Conservation (phyloP, 2,888 invertebrate genomes). For the Microctonus aethiopoides region DNA sequence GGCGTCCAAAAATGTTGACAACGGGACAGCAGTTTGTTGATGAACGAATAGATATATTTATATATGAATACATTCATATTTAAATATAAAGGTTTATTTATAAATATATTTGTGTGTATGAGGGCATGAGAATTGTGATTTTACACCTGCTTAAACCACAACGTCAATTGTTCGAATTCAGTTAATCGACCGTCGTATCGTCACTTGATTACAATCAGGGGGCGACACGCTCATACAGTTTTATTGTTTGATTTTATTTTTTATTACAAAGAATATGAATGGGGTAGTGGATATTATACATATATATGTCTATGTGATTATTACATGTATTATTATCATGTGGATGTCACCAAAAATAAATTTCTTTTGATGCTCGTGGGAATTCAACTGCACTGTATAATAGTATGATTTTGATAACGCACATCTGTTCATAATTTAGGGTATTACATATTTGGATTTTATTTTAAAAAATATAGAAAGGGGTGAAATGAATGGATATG, state of each 20-base stretch:
- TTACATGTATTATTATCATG: background rate
- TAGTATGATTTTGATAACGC: background rate
- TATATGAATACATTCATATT: conserved; percentile 3
- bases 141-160: conserved; percentile 49
- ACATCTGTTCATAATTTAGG: conserved; percentile 15
- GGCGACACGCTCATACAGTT: conserved; percentile 10
- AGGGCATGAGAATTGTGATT: conserved; percentile 40
- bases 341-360: background rate
- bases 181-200: conserved; percentile 24
- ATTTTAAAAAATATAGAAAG: background rate
- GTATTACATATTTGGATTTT: background rate
- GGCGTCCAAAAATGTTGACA: background rate
- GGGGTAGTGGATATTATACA: background rate
- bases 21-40: background rate
- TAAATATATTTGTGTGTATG: background rate
- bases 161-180: background rate
- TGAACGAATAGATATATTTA: background rate
- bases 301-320: background rate
- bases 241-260: conserved; percentile 13
- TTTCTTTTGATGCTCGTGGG: conserved; percentile 14
- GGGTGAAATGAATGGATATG: background rate
- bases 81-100: conserved; percentile 3
- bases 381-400: background rate
- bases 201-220: conserved; percentile 16
- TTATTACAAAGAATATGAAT: background rate